phyloP scores from a whole-genome alignment of 2,888 invertebrate species.

The Salticus scenicus region DNA sequence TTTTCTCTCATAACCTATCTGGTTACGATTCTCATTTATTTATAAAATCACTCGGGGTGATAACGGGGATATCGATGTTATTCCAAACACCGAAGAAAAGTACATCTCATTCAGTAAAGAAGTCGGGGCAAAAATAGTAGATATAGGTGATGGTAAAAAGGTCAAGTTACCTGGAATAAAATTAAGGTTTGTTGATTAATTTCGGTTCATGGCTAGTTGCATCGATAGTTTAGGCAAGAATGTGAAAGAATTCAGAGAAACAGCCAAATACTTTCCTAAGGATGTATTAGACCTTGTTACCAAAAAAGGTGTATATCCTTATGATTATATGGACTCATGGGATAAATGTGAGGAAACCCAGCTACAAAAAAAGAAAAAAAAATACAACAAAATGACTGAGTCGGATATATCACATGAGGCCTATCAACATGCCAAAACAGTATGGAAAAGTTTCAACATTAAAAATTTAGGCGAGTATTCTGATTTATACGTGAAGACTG shows the following conservation, averaged over 20 bases:
- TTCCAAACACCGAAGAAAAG: background rate
- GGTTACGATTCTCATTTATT: background rate
- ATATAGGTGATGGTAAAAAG: background rate
- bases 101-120: slow-evolving; percentile 19
- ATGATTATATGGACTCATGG: too few species aligned
- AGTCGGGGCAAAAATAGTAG: background rate
- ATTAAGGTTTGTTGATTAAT: background rate
- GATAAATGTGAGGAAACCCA: too few species aligned
- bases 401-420: too few species aligned
- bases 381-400: too few species aligned
- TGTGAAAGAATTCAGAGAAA: slow-evolving; percentile 28
- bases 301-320: too few species aligned
- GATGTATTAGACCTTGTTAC: too few species aligned
- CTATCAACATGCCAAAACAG: too few species aligned
- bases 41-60: slow-evolving; percentile 35
- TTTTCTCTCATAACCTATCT: too few species aligned
- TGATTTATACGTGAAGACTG: too few species aligned
- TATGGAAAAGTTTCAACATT: background rate
- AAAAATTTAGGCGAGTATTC: too few species aligned
- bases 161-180: slow-evolving; percentile 1
- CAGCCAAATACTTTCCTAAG: too few species aligned
- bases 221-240: background rate
- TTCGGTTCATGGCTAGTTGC: background rate
- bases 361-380: too few species aligned
- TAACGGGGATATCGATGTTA: slow-evolving; percentile 31